Conservation (phyloP, 2,888 invertebrate genomes). For the Hypomecis atomaria region DNA sequence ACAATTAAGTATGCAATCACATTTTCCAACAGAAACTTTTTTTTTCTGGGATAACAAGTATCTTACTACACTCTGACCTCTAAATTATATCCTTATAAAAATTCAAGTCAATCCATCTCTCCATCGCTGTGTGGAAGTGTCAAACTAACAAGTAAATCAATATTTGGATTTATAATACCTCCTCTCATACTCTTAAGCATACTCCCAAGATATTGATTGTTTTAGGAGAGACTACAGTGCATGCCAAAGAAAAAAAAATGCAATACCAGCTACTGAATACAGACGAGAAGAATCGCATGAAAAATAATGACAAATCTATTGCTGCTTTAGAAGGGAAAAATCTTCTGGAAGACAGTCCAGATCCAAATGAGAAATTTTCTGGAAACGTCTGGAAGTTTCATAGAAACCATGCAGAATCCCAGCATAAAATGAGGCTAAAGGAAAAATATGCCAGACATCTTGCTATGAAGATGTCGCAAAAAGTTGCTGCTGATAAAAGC, state of each 20-base stretch:
- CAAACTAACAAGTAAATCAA: too few species aligned
- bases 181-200: neutral
- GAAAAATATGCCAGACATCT: conserved; percentile 69
- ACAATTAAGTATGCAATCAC: too few species aligned
- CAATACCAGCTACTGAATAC: conserved; percentile 64
- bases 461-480: conserved; percentile 52
- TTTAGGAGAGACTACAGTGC: conserved; percentile 64
- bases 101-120: too few species aligned
- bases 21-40: too few species aligned
- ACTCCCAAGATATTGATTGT: conserved; percentile 37
- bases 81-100: too few species aligned
- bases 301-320: conserved; percentile 78
- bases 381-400: conserved; percentile 70
- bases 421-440: conserved; percentile 64
- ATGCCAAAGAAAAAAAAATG: conserved; percentile 57
- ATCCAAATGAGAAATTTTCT: conserved; percentile 55
- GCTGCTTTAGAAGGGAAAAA: conserved; percentile 73
- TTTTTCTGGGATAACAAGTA: too few species aligned
- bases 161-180: too few species aligned
- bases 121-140: too few species aligned
- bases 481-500: conserved; percentile 57
- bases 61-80: too few species aligned
- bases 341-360: conserved; percentile 64
- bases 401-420: conserved; percentile 58
- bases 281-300: conserved; percentile 69